Base-by-base conservation (phyloP, 2,888 invertebrate species). In the Trichogramma evanescens region DNA sequence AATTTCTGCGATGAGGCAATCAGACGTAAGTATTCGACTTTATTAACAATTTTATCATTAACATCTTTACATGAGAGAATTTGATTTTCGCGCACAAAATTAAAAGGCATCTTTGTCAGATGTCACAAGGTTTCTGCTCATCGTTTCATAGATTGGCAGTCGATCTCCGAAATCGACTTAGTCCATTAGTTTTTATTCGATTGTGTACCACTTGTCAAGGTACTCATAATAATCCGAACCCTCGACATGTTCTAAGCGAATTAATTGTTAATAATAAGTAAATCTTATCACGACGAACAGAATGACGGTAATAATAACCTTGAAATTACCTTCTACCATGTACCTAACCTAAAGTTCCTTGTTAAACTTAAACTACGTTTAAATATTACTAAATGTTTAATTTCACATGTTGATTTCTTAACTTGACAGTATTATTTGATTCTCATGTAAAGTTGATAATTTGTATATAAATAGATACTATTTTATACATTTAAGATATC, bases 241-340 rank as follows among this genome's bases (percentile, higher is more conserved):
- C 40, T 59, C 59, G 42, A 40, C 26, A 53, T 58, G 44, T 51
- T 55, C 53, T 56, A 55, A 61, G 43, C 41, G 42, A 43, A 54
- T 44, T 6, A 45, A 6, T 10, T 5, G 10, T n/a, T 8, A n/a
- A 40, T 46, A 44, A 41, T 13, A 51, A 26, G 4, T 6, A 50
- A 50, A 62, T 59, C 45, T 52, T 3, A 5, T 6, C 13, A 58
- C 7, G 53, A 63, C 60, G 63, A 55, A 58, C 44, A 57, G 60
- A 53, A 26, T 53, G 43, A 60, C 60, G 63, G 63, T 63, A 60
- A 60, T 8, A 57, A 50, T 57, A 50, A 57, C 54, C 48, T 59
- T 48, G 7, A 26, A 52, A 48, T 50, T 5, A 39, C 8, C n/a
- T 45, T 13, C 5, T 10, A 26, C 5, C 39, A n/a, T 50, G 10